phyloP scores from a whole-genome alignment of 2,888 invertebrate species.

The Noctua janthe region DNA sequence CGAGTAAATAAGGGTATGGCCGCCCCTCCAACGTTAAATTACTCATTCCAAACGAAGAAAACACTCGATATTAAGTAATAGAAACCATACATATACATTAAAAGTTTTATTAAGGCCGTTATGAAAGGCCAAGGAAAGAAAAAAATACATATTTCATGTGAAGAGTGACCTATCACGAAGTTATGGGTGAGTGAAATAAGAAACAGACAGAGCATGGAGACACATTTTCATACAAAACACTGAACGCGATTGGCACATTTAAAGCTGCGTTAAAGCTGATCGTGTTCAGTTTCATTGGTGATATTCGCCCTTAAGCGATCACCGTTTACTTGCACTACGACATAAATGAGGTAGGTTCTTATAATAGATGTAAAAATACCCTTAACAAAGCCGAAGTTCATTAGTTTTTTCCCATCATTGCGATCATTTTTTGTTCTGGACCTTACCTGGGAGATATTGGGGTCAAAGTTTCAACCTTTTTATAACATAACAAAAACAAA shows the following conservation, averaged over 20 bases:
- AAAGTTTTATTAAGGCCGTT: constrained; percentile 20
- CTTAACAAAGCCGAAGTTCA: too few relatives aligned
- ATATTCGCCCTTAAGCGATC: background rate
- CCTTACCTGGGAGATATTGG: background rate
- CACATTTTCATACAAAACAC: background rate
- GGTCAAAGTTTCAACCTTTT: background rate
- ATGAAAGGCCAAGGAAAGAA: constrained; percentile 29
- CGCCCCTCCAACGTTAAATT: background rate
- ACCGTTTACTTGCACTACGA: background rate
- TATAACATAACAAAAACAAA: too few relatives aligned
- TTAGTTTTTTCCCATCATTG: too few relatives aligned
- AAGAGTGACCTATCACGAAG: constrained; percentile 37
- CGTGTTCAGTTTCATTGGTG: background rate
- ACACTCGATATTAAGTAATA: constrained; percentile 26
- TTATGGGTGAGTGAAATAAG: background rate
- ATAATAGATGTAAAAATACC: too few relatives aligned
- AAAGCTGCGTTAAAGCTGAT: background rate
- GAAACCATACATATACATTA: constrained; percentile 19
- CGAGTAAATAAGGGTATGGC: constrained; percentile 14
- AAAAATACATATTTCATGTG: background rate
- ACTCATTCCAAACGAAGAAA: constrained; percentile 7
- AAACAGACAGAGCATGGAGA: background rate
- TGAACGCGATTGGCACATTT: background rate
- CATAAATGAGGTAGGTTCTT: background rate
- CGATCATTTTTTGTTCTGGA: background rate